These are phyloP conservation scores for Polymixis lichenea DNA, from an alignment of 2,888 invertebrate species.

Conservation along the genomic window DNA sequence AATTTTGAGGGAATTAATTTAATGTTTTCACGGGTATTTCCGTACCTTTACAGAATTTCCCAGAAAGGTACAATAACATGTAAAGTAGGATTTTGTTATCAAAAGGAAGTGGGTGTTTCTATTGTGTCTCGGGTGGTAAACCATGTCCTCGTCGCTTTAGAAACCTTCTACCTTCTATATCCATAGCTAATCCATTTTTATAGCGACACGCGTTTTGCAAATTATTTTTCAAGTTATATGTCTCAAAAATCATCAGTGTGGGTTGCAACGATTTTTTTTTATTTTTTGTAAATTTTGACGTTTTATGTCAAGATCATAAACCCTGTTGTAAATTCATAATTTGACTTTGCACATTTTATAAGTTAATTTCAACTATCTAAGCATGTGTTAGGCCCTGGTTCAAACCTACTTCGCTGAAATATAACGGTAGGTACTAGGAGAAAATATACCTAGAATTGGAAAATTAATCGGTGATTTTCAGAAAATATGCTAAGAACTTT, in stretches of 20 bases:
- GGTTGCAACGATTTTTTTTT: too few species aligned
- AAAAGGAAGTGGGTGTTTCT: conserved; percentile 10
- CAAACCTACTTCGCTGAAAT: background rate
- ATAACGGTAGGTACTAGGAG: too few species aligned
- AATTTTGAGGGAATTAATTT: conserved; percentile 24
- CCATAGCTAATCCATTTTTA: background rate
- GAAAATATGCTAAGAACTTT: too few species aligned
- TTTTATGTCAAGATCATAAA: too few species aligned
- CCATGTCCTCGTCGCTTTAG: background rate
- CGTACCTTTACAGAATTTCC: conserved; percentile 11
- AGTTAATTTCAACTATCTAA: background rate
- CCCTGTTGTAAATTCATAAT: too few species aligned
- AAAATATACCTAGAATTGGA: too few species aligned
- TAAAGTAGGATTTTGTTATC: conserved; percentile 9
- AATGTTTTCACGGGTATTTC: conserved; percentile 29
- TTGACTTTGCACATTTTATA: too few species aligned
- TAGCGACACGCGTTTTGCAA: background rate
- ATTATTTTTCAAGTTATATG: background rate
- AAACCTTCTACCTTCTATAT: background rate
- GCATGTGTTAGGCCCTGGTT: background rate
- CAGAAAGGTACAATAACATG: background rate
- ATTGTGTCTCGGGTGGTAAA: background rate
- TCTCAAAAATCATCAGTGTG: background rate
- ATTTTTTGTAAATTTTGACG: too few species aligned
- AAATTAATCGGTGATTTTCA: too few species aligned